These are phyloP conservation scores for Meleagris gallopavo DNA, from an alignment of 2,113 vertebrate species.

Conservation along the genomic window DNA sequence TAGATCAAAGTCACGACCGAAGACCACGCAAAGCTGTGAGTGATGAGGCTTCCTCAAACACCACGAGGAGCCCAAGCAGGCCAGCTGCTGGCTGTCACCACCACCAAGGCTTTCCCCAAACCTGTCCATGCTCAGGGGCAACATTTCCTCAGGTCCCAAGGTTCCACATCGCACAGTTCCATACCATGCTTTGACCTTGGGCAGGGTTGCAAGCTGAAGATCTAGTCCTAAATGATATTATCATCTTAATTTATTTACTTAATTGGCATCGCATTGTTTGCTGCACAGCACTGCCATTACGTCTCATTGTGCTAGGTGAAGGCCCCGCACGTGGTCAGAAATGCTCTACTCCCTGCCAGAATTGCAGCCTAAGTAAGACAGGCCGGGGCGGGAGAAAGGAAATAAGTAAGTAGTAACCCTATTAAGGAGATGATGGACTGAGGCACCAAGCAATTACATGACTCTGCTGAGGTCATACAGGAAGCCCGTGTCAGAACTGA, in stretches of 20 bases:
- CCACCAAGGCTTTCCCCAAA: too few species aligned
- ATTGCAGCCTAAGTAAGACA: constrained; percentile 44
- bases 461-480: constrained; percentile 61
- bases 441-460: constrained; percentile 57
- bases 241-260: constrained; percentile 47
- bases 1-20: not conserved
- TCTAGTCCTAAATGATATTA: constrained; percentile 19
- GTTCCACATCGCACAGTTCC: not conserved
- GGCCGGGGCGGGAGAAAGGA: constrained; percentile 62
- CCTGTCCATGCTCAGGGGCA: not conserved
- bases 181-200: constrained; percentile 4
- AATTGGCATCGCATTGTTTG: constrained; percentile 57
- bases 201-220: not conserved
- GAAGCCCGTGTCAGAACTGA: constrained; percentile 49
- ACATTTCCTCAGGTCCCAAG: accelerated
- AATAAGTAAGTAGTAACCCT: constrained; percentile 55
- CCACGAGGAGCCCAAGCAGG: too few species aligned
- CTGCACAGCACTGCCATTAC: constrained; percentile 16
- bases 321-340: constrained; percentile 42
- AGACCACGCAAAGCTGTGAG: too few species aligned
- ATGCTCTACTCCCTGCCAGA: constrained; percentile 42
- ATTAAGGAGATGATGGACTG: constrained; percentile 61
- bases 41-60: too few species aligned
- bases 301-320: constrained; percentile 38
- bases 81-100: too few species aligned